phyloP scores from a whole-genome alignment of 2,113 vertebrate species.

The Microcebus lehilahytsara region DNA sequence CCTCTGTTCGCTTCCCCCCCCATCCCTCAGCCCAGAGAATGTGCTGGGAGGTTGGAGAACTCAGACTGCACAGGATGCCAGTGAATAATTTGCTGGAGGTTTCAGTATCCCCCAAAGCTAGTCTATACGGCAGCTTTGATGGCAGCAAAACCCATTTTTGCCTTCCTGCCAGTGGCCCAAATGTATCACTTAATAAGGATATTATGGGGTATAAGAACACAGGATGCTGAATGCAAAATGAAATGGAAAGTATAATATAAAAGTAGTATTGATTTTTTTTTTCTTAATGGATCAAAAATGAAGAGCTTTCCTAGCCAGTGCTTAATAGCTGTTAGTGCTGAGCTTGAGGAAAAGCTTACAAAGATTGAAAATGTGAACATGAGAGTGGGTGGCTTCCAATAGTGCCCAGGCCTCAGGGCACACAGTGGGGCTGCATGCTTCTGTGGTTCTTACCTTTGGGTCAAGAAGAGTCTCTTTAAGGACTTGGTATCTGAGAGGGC shows the following conservation, averaged over 20 bases:
- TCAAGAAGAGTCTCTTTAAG: background rate
- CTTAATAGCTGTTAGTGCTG: background rate
- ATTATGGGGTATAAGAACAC: background rate
- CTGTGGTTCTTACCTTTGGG: background rate
- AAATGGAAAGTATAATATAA: background rate
- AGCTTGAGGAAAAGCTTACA: background rate
- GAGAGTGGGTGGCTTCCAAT: fast-evolving
- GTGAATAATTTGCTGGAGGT: background rate
- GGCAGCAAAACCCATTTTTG: background rate
- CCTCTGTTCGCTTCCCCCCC: fast-evolving
- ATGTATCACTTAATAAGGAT: background rate
- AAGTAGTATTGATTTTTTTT: background rate
- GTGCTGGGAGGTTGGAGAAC: background rate
- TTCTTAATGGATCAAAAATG: background rate
- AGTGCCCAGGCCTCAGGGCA: background rate
- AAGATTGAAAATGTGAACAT: background rate
- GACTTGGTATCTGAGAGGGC: background rate
- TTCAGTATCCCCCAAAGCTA: background rate
- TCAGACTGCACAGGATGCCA: background rate
- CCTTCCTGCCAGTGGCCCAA: background rate
- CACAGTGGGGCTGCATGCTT: too few species aligned
- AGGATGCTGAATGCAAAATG: background rate
- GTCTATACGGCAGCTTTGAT: background rate
- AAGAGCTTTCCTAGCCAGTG: background rate
- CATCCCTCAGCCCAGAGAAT: background rate